These are phyloP conservation scores for Camponotus pennsylvanicus DNA, from an alignment of 1,140 invertebrate genomes.

Conservation along the genomic window DNA sequence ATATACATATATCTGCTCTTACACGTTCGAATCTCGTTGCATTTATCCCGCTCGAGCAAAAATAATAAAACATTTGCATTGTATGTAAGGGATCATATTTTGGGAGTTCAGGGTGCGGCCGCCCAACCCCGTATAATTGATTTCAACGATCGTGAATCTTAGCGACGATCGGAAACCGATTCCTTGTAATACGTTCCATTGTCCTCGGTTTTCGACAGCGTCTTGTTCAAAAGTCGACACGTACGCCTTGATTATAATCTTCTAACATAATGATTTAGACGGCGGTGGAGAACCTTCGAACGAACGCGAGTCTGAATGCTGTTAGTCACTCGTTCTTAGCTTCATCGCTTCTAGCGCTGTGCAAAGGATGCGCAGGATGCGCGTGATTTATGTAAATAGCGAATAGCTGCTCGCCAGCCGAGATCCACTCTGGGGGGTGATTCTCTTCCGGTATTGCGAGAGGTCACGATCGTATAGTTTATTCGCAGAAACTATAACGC, in stretches of 20 bases:
- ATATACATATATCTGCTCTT: too few relatives aligned
- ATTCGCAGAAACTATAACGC: constrained; percentile 53
- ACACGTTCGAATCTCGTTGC: neutral
- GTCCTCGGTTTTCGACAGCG: constrained; percentile 63
- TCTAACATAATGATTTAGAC: constrained; percentile 72
- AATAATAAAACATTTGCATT: constrained; percentile 5
- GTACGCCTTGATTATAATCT: constrained; percentile 77
- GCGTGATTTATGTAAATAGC: constrained; percentile 49
- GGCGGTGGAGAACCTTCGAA: constrained; percentile 41
- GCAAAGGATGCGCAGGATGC: constrained; percentile 36
- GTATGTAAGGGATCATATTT: constrained; percentile 28
- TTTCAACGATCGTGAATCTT: constrained; percentile 28
- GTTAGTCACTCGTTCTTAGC: constrained; percentile 67
- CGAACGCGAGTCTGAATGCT: constrained; percentile 38
- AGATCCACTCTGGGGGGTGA: constrained; percentile 23
- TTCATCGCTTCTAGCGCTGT: constrained; percentile 65
- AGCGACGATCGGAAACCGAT: constrained; percentile 66
- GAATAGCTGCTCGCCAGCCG: constrained; percentile 18
- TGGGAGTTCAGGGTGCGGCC: constrained; percentile 62
- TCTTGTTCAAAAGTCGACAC: constrained; percentile 51
- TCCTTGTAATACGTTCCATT: constrained; percentile 62
- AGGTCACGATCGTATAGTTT: neutral
- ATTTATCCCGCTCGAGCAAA: neutral
- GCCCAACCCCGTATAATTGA: constrained; percentile 46
- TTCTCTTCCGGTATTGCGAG: constrained; percentile 44